These are phyloP conservation scores for Willowsia nigromaculata DNA, from an alignment of 2,888 invertebrate species.

Conservation along the genomic window DNA sequence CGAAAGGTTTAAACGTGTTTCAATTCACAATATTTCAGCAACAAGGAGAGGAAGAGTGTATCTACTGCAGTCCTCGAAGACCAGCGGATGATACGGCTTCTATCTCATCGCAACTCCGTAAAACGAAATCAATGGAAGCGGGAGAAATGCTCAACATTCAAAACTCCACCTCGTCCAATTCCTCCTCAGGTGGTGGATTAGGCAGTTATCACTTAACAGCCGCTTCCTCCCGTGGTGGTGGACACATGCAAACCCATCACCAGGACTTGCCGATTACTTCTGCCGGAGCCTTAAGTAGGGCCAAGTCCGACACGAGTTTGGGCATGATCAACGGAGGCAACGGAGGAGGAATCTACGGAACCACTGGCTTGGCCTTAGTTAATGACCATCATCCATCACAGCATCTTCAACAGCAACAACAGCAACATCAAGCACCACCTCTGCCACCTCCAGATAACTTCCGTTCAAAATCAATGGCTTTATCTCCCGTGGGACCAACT, in stretches of 20 bases:
- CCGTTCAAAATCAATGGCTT: conserved; percentile 80
- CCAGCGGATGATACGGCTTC: conserved; percentile 88
- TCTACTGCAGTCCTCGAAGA: conserved; percentile 85
- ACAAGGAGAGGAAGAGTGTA: conserved; percentile 88
- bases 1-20: too few species aligned
- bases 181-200: conserved; percentile 21
- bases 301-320: conserved; percentile 93
- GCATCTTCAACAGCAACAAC: neutral
- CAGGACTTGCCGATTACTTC: conserved; percentile 71
- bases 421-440: conserved; percentile 25
- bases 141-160: conserved; percentile 81
- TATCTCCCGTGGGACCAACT: neutral
- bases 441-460: conserved; percentile 49
- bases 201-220: conserved; percentile 32
- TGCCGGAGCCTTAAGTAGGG: conserved; percentile 82
- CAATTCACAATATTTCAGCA: too few species aligned
- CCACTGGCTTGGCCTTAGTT: conserved; percentile 32
- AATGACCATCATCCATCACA: conserved; percentile 39
- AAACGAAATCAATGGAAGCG: conserved; percentile 93
- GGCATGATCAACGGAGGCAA: conserved; percentile 79
- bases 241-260: conserved; percentile 30
- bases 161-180: conserved; percentile 53
- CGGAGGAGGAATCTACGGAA: conserved; percentile 61
- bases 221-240: conserved; percentile 17
- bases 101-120: conserved; percentile 89